These are phyloP conservation scores for Lathamus discolor DNA, from an alignment of 2,113 vertebrate genomes.

Conservation along the genomic window DNA sequence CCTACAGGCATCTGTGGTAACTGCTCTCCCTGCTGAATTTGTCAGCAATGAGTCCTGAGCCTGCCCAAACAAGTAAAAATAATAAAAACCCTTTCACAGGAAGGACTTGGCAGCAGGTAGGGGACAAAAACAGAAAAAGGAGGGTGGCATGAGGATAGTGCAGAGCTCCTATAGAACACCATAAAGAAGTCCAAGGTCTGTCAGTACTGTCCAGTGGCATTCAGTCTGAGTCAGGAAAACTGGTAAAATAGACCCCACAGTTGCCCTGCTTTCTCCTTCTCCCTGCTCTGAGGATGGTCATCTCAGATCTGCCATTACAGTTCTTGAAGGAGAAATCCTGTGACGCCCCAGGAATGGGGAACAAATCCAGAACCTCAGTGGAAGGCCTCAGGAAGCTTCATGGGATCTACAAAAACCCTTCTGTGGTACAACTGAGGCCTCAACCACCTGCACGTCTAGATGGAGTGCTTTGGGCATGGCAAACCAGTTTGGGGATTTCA, in stretches of 20 bases:
- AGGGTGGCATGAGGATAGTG: background rate
- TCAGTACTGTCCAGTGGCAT: background rate
- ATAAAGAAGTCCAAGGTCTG: background rate
- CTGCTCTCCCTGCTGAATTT: background rate
- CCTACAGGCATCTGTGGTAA: background rate
- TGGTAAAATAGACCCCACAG: background rate
- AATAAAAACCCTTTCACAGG: background rate
- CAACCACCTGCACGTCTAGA: background rate
- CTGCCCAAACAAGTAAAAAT: background rate
- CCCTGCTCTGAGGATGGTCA: background rate
- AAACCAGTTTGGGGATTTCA: background rate
- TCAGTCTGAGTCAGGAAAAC: background rate
- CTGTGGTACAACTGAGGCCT: background rate
- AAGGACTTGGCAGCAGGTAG: background rate
- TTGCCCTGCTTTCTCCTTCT: background rate
- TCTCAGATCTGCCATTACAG: fast-evolving
- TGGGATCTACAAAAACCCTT: background rate
- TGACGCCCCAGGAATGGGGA: background rate
- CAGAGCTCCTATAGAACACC: background rate
- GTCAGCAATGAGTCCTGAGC: background rate
- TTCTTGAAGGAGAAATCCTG: background rate
- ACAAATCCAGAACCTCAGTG: background rate
- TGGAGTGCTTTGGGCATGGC: background rate
- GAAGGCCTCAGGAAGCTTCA: background rate
- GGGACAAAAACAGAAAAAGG: background rate